Percentiles rank a stretch among this genome's conserved stretches.
Evolutionary conservation across 2,888 invertebrate species (phyloP).

Genomic region (Fragum sueziense): DNA sequence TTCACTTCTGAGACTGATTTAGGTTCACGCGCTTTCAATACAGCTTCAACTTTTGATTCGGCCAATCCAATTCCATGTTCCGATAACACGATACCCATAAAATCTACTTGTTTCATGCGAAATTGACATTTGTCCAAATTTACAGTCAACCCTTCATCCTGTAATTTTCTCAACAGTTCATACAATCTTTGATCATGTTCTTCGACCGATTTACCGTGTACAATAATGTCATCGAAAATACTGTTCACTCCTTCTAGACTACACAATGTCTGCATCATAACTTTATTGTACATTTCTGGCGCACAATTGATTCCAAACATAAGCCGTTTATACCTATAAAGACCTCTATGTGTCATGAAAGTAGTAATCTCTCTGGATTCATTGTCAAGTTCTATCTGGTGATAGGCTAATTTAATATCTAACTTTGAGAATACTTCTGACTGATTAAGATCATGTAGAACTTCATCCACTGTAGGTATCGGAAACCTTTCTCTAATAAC

Average conservation of each 20-base stretch:
- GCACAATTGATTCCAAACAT: constrained; percentile 47
- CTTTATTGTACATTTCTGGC: constrained; percentile 49
- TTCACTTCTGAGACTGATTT: constrained; percentile 31
- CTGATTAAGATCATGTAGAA: constrained; percentile 50
- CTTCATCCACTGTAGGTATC: constrained; percentile 54
- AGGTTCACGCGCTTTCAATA: constrained; percentile 42
- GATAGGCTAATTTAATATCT: constrained; percentile 44
- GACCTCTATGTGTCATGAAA: constrained; percentile 48
- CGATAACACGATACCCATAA: constrained; percentile 51
- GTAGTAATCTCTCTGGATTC: constrained; percentile 45
- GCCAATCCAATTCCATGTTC: constrained; percentile 42
- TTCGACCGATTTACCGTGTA: constrained; percentile 46
- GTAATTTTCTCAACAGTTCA: constrained; percentile 41
- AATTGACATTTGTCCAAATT: constrained; percentile 61
- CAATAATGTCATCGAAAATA: constrained; percentile 45
- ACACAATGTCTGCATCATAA: constrained; percentile 33
- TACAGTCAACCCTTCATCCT: constrained; percentile 53
- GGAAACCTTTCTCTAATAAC: constrained; percentile 44
- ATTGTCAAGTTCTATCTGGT: constrained; percentile 27
- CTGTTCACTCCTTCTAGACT: constrained; percentile 46
- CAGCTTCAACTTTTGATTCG: constrained; percentile 41
- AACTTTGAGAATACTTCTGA: constrained; percentile 50
- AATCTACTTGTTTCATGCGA: constrained; percentile 40
- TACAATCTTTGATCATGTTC: constrained; percentile 52
- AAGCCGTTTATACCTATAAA: constrained; percentile 45